Base-by-base conservation (phyloP, 2,888 invertebrate genomes). In the Furcula furcula region DNA sequence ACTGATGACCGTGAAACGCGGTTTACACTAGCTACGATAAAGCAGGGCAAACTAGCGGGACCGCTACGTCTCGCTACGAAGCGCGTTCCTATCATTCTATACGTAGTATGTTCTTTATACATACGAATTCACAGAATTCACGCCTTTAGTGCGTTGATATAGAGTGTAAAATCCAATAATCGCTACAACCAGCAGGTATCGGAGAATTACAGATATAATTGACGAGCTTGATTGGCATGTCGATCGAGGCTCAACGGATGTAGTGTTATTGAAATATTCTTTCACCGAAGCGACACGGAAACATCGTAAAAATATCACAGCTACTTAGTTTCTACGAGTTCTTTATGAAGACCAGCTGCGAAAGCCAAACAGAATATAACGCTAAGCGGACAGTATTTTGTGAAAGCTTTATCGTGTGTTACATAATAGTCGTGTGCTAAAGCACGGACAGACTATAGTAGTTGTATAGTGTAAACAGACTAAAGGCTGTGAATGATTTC, bases 1-100 rank as follows among this genome's bases (percentile, higher is more conserved):
- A 70, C 53, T 51, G 56, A 62, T 74, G 78, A 61, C 76, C 77
- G 59, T 82, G 80, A 76, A 68, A 64, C 62, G 66, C 51, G 68
- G 72, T 76, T n/a, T 74, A 76, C 76, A 76, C 41, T 32, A 46
- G 46, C 65, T 61, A 59, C 65, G 54, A 57, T 58, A 61, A 52
- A 62, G 49, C 67, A 54, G 55, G 52, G 60, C 60, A 72, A 70
- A 70, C 65, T 62, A 60, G 53, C 60, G 49, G 35, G 45, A 55
- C 53, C 55, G 58, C 62, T 63, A 56, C 65, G 57, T 45, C 34
- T 41, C 37, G 50, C 65, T 61, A 58, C 65, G 54, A 40, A 13
- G 34, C 13, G 20, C 43, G 31, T 32, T 40, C 46, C 60, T 63
- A 61, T 51, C 43, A 44, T 46, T 48, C 53, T 49, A 46, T 49